Evolutionary conservation across 2,113 vertebrate species (phyloP).

Genomic region (Sylvia atricapilla): DNA sequence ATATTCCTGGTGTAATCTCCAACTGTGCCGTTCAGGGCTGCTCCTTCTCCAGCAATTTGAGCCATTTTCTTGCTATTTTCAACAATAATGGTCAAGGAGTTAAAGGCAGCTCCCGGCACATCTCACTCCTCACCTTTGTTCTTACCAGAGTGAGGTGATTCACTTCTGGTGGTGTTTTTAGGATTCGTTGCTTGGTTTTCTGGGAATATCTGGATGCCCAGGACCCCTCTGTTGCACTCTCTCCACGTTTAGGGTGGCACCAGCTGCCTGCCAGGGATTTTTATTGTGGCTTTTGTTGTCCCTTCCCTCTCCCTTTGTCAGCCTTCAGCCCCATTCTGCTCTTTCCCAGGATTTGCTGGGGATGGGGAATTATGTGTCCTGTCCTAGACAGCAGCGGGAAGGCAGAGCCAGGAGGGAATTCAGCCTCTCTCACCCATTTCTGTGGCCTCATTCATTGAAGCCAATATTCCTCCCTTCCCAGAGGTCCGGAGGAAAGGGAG

Average conservation of each 20-base stretch:
- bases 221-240: too few species aligned
- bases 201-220: neutral
- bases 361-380: neutral
- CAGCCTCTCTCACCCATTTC: neutral
- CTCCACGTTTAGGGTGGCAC: neutral
- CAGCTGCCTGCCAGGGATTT: neutral
- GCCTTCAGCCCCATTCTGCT: neutral
- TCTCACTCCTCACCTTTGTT: neutral
- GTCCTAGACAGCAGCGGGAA: neutral
- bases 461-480: neutral
- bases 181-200: fast-evolving
- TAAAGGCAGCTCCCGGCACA: neutral
- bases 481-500: neutral
- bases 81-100: neutral
- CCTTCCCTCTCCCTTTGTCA: neutral
- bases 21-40: neutral
- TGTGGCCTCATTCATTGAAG: neutral
- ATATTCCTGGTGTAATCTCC: fast-evolving
- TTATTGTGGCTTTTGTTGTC: fast-evolving
- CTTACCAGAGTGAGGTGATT: neutral
- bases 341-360: neutral
- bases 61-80: neutral
- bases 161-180: fast-evolving
- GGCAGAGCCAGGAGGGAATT: neutral
- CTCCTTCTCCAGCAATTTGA: neutral